These are phyloP conservation scores for Darevskia mixta DNA, from an alignment of 2,797 vertebrate genomes.

Conservation along the genomic window DNA sequence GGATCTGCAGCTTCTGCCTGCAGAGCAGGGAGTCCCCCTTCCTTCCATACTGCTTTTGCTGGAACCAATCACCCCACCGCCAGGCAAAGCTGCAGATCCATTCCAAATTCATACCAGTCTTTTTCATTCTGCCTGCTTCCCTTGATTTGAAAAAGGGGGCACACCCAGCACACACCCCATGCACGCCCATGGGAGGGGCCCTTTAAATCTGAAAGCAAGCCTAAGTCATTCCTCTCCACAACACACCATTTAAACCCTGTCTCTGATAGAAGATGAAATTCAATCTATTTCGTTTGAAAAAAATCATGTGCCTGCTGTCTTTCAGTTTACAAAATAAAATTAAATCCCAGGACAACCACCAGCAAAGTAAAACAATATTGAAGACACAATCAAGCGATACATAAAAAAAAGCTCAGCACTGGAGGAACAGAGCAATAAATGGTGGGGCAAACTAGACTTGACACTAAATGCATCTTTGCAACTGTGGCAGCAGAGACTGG, in stretches of 20 bases:
- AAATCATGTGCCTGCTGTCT: neutral
- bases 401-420: neutral
- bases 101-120: too few species aligned
- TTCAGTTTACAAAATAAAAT: neutral
- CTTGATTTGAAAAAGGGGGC: too few species aligned
- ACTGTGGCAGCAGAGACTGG: neutral
- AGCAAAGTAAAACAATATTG: neutral
- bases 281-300: neutral
- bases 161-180: too few species aligned
- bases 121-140: too few species aligned
- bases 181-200: too few species aligned
- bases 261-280: neutral
- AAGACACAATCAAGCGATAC: neutral
- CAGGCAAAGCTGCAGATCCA: too few species aligned
- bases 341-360: neutral
- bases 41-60: too few species aligned
- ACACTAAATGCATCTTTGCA: neutral
- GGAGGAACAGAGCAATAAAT: neutral
- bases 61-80: too few species aligned
- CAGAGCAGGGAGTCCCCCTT: too few species aligned
- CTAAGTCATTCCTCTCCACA: too few species aligned
- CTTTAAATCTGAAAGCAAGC: too few species aligned
- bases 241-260: neutral
- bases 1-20: too few species aligned
- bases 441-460: neutral